Base-by-base conservation (phyloP, 2,113 vertebrate genomes). In the Caranx ignobilis region DNA sequence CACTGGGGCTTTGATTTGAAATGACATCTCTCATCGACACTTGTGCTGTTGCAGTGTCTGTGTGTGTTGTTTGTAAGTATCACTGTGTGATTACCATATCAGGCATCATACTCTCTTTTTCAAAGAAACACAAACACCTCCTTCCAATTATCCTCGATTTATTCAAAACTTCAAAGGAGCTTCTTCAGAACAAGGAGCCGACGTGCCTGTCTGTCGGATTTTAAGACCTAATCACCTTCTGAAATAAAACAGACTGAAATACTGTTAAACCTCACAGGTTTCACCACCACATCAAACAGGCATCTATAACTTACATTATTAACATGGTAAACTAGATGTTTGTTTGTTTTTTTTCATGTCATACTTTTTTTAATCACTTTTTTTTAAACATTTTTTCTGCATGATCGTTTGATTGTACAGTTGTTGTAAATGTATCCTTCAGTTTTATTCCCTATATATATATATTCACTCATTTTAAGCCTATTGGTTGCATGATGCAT, bases 81-180 rank as follows among this genome's bases (percentile, higher is more conserved):
- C 39, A 13, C 21, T 0, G 13, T n/a, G 43, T 32, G 45, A 63
- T 21, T 39, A 19, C 5, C 48, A 54, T 52, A 50, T 43, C 35
- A 10, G 31, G 9, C 34, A n/a, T 50, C 32, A 13, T 2, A 11
- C 15, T 15, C 8, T 67, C 3, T 31, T 10, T 31, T 16, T 21
- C 57, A 50, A 34, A 41, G 26, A 26, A 34, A 16, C 8, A 19
- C n/a, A 39, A 4, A 18, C 11, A 8, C 41, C 12, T 50, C 65
- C 4, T 21, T 48, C 50, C 50, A 82, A 62, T 70, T 70, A 70
- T 63, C 55, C 66, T 31, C 0, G 1, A 57, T 64, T 59, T 48
- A 82, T 48, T 68, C 62, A 43, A 7, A 47, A 34, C 57, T 70
- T 68, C 64, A 75, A 62, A 81, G 47, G 6, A 26, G n/a, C 26